Evolutionary conservation across 2,888 invertebrate genomes (phyloP).

Genomic region (Drosophila hamatofila): DNA sequence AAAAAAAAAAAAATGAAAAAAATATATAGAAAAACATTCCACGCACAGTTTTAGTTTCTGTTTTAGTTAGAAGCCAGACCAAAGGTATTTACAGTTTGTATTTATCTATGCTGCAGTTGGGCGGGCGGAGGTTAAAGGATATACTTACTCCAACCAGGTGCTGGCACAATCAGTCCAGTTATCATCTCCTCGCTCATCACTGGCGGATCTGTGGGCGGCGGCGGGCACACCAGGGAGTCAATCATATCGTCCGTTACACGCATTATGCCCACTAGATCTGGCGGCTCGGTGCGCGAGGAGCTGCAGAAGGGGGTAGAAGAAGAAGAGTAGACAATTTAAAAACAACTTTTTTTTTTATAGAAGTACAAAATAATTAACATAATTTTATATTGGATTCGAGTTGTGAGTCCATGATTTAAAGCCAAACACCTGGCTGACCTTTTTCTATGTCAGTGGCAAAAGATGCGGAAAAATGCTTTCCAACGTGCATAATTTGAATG

Average conservation of each 20-base stretch:
- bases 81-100: slow-evolving; percentile 35
- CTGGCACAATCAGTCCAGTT: slow-evolving; percentile 97
- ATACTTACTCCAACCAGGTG: slow-evolving; percentile 96
- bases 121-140: not conserved
- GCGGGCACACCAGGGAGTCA: slow-evolving; percentile 97
- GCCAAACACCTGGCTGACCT: slow-evolving; percentile 61
- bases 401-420: slow-evolving; percentile 6
- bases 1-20: not conserved
- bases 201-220: slow-evolving; percentile 97
- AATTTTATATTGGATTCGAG: slow-evolving; percentile 45
- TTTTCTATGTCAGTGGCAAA: slow-evolving; percentile 77
- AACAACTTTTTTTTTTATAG: slow-evolving; percentile 5
- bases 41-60: slow-evolving; percentile 35
- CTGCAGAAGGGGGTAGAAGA: slow-evolving; percentile 80
- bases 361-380: slow-evolving; percentile 40
- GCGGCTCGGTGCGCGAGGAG: slow-evolving; percentile 93
- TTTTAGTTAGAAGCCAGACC: slow-evolving; percentile 20
- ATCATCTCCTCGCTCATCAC: slow-evolving; percentile 98
- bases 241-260: slow-evolving; percentile 98
- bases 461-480: slow-evolving; percentile 71
- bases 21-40: slow-evolving; percentile 19
- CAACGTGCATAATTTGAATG: slow-evolving; percentile 74
- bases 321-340: slow-evolving; percentile 5
- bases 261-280: slow-evolving; percentile 91
- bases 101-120: not conserved